Base-by-base conservation (phyloP, 2,888 invertebrate genomes). In the Smittia sp. region DNA sequence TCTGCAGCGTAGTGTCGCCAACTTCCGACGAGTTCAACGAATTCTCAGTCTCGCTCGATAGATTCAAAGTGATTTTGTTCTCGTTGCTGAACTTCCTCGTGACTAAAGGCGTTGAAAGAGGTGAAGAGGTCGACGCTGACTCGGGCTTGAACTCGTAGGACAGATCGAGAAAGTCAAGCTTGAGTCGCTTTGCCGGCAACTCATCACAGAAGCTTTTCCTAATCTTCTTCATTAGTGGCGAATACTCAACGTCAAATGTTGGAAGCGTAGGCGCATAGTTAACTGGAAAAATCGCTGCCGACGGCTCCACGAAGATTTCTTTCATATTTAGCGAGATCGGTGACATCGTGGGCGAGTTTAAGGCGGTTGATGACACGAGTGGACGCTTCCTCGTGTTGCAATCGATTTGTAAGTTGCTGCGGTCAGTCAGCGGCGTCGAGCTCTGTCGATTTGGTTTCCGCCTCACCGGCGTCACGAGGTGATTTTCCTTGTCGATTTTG, bases 1-100 rank as follows among this genome's bases (percentile, higher is more conserved):
- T 79, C 69, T 82, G 81, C 74, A 82, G 75, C 1, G 82, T 82
- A 11, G 78, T 78, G 75, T 82, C 82, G 13, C 82, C 81, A 80
- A 82, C 81, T 75, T 78, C 78, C 1, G 79, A 80, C 15, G 82
- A 82, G 69, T 79, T 81, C 2, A 81, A 75, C 6, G 79, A 77
- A 9, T 77, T 76, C 3, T 79, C 77, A 11, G 75, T 68, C 0
- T 69, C 38, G 46, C 67, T 73, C 4, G 74, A 73, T 41, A 74
- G 73, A 15, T 41, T 11, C 22, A 67, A 41, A 41, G 22, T 20
- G 20, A 41, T 13, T 46, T 67, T 41, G n/a, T 18, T 20, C 9
- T 70, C 54, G 41, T n/a, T 13, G 18, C n/a, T 65, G 11, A 38
- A 27, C 24, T 70, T 70, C 15, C 70, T 52, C 1, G 9, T n/a